These are phyloP conservation scores for Merluccius polli DNA, from an alignment of 2,797 vertebrate species.

Conservation along the genomic window DNA sequence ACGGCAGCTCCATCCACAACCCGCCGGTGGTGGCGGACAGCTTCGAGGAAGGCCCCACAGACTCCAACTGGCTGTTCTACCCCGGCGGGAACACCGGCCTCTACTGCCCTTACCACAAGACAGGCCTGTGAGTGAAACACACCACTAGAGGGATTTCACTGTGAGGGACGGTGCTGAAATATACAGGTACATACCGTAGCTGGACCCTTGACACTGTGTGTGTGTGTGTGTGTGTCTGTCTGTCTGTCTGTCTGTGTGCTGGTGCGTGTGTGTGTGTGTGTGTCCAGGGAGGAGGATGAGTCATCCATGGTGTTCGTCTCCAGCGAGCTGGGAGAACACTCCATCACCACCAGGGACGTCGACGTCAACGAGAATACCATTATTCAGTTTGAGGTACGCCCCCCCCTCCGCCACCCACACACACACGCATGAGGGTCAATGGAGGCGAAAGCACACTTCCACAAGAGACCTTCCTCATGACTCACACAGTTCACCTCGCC, in stretches of 20 bases:
- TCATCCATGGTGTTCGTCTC: constrained; percentile 97
- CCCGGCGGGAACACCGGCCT: constrained; percentile 94
- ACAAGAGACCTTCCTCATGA: background rate
- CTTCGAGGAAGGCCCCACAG: constrained; percentile 90
- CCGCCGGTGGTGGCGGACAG: constrained; percentile 84
- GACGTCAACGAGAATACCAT: constrained; percentile 95
- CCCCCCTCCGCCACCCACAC: constrained; percentile 32
- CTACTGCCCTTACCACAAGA: constrained; percentile 95
- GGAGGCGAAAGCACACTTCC: background rate
- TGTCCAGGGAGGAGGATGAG: constrained; percentile 89
- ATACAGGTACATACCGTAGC: no score
- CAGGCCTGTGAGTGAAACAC: constrained; percentile 81
- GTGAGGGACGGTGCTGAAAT: background rate
- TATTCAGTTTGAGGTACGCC: constrained; percentile 88
- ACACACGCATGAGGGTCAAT: constrained; percentile 20
- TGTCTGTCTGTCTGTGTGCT: background rate
- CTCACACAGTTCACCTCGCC: background rate
- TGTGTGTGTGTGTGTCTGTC: background rate
- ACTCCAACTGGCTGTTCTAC: constrained; percentile 95
- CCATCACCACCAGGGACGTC: constrained; percentile 93
- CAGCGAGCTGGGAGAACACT: constrained; percentile 93
- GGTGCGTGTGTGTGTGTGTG: constrained; percentile 6
- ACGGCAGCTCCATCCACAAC: constrained; percentile 88
- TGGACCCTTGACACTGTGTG: background rate
- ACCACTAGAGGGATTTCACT: background rate